Evolutionary conservation across 30 jellyfish, hydroid and myxozoan genomes (phyloP).

Genomic region (Catostylus mosaicus): DNA sequence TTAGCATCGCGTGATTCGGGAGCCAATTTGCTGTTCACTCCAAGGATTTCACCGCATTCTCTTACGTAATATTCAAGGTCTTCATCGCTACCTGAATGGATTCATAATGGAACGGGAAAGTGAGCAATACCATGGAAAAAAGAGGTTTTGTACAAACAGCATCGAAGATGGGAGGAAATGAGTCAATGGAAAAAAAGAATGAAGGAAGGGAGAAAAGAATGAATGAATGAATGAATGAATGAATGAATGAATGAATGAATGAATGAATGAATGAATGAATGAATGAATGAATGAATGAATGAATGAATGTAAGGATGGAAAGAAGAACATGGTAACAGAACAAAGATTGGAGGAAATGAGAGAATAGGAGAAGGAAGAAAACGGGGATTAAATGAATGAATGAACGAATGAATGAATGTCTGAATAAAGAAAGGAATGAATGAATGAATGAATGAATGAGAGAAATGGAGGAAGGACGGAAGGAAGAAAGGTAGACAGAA

Average conservation of each 20-base stretch:
- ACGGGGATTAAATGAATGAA: background rate
- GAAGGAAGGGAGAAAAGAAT: background rate
- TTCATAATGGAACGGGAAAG: background rate
- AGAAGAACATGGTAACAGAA: background rate
- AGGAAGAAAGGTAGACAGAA: too few species aligned
- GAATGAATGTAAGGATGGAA: background rate
- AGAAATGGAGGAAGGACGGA: too few species aligned
- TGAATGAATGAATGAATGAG: background rate
- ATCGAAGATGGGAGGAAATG: background rate
- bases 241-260: background rate
- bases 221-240: background rate
- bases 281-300: background rate
- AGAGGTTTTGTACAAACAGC: background rate
- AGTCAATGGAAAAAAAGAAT: background rate
- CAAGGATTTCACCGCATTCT: conserved; percentile 91
- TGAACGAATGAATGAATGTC: background rate
- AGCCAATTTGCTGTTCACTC: conserved; percentile 81
- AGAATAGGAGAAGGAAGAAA: background rate
- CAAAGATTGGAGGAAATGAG: background rate
- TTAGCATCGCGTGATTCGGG: conserved; percentile 88
- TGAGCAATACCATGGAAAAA: background rate
- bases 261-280: background rate
- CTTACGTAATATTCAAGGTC: conserved; percentile 94
- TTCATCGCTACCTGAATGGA: conserved; percentile 85
- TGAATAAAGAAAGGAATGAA: too few species aligned